Percentiles rank a stretch among this genome's conserved stretches.
Conservation (phyloP, 92 coral and sea anemone genomes). For the Porites rus region DNA sequence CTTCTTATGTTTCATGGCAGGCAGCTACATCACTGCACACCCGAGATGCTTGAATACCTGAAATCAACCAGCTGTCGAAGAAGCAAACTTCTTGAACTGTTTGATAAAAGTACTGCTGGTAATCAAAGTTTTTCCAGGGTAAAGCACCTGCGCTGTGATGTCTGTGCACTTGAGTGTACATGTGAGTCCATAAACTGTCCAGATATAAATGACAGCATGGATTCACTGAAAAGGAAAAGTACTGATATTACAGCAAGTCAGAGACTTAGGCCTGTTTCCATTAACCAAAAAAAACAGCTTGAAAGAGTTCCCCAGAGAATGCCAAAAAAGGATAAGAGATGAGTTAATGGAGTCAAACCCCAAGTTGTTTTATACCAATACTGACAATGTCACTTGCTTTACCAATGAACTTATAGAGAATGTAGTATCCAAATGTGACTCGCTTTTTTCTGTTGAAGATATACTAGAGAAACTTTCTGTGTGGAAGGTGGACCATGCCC, state of each 20-base stretch:
- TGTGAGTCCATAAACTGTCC: slow-evolving; percentile 47
- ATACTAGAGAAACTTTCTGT: slow-evolving; percentile 30
- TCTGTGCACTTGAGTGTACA: slow-evolving; percentile 36
- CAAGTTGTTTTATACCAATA: slow-evolving; percentile 32
- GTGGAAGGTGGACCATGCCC: slow-evolving; percentile 30
- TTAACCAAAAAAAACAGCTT: slow-evolving; percentile 24
- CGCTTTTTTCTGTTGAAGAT: slow-evolving; percentile 48
- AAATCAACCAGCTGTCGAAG: slow-evolving; percentile 42
- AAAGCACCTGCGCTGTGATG: slow-evolving; percentile 59
- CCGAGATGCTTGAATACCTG: slow-evolving; percentile 51
- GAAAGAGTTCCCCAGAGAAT: slow-evolving; percentile 20
- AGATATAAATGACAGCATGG: slow-evolving; percentile 16
- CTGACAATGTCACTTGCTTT: slow-evolving; percentile 53
- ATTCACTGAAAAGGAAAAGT: not conserved
- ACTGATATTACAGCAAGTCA: not conserved
- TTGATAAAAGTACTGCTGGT: slow-evolving; percentile 30
- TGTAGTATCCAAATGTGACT: slow-evolving; percentile 32
- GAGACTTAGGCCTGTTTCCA: slow-evolving; percentile 27
- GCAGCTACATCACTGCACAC: slow-evolving; percentile 46
- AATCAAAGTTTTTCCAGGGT: not conserved
- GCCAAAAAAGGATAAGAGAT: slow-evolving; percentile 31
- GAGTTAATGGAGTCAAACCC: slow-evolving; percentile 7
- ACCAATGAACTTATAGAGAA: slow-evolving; percentile 30
- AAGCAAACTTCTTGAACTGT: slow-evolving; percentile 20
- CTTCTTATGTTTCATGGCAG: slow-evolving; percentile 50